Base-by-base conservation (phyloP, 2,888 invertebrate genomes). In the Rugalucina vietnamica region DNA sequence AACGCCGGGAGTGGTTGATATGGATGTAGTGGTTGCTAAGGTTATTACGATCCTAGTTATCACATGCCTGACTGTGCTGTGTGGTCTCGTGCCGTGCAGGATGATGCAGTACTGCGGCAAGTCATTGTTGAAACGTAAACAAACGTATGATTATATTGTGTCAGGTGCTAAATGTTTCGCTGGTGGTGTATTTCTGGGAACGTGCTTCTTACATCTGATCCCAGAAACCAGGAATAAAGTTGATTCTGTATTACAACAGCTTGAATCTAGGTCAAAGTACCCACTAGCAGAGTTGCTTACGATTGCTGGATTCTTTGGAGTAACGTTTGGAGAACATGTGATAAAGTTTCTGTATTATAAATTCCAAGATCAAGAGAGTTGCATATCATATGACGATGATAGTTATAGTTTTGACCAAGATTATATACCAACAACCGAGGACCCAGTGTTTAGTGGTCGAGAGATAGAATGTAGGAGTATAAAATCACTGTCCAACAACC, bases 1-100 rank as follows among this genome's bases (percentile, higher is more conserved):
- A 29, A 54, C 29, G 24, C 57, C 54, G 24, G 29, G 73, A 32
- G 83, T 85, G 36, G 86, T 91, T 36, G 90, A 91, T 60, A 92
- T 93, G 92, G 92, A 93, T 84, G 91, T 92, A 69, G 92, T 93
- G 14, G 92, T 92, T 70, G 92, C 92, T 36, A 93, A 93, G 77
- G 92, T 93, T 54, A 88, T 93, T 57, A 89, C 91, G 21, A 85
- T 92, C 57, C 85, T 93, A 10, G 85, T 92, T 18, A 80, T 92
- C 34, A 92, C 92, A 37, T 81, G 88, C 12, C 80, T 92, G 32
- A 91, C 92, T 4, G 92, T 93, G 18, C 79, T 93, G 10, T 86
- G 87, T 60, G 93, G 93, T 21, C 83, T 93, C 8, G 87, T 91
- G 27, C 93, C 93, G 3, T 90, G 92, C 76, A 83, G 92, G 24